Evolutionary conservation across 2,888 invertebrate genomes (phyloP), one percentile per base, ranked within the genome.

Genomic region (Nematopogon swammerdamellus): DNA sequence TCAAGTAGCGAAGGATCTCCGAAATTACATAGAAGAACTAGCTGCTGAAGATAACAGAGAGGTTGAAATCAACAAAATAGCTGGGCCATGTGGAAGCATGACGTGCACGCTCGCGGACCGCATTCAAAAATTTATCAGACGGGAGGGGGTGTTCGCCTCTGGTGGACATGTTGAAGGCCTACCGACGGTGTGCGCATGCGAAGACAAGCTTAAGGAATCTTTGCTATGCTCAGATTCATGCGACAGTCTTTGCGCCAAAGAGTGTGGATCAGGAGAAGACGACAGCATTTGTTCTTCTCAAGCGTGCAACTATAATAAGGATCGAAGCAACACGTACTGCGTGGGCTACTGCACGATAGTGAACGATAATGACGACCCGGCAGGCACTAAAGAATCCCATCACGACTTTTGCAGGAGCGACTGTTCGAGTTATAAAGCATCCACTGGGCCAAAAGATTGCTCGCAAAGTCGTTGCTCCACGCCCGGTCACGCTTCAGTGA

Each of bases 11-110:
- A 68, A 74, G 61, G 66, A 70, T 50, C 60, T 79, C 52, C 63
- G 72, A 56, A 66, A 66, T 18, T 79, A 75, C 52, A 70, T 79
- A 30, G 72, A 73, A 62, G 68, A 66, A 47, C 62, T 76, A 2
- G 66, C 74, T 8, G 68, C 67, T 19, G 76, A 79, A 63, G 77
- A 79, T 51, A 62, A 69, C 42, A 57, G 60, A 54, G 68, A 65
- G 58, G 62, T 79, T 43, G 58, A 66, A 53, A 58, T 79, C 2
- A 59, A 68, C 18, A 65, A 70, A 14, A 60, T 79, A 18, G 61
- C 72, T 44, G 79, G 79, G 2, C 77, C 77, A 2, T 79, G 79
- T 56, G 79, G 79, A 19, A 77, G 73, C 52, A 72, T 68, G 55
- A 56, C 65, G 3, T 79, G 79, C 59, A 68, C 66, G 44, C 54